Conservation (phyloP, 2,888 invertebrate genomes). For the Eupithecia exiguata region DNA sequence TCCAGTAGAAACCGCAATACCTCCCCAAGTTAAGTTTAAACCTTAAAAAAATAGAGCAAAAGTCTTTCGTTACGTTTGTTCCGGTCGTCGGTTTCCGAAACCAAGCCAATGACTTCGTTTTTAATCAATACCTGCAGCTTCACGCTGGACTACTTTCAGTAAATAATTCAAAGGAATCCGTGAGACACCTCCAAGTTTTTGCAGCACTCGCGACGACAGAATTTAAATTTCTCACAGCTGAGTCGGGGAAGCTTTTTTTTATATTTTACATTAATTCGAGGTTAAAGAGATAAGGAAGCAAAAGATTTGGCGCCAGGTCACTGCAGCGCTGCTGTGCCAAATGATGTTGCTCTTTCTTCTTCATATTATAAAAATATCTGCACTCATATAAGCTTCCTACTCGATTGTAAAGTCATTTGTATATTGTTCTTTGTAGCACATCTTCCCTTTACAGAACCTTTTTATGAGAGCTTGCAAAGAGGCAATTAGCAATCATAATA, state of each 20-base stretch:
- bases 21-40: background rate
- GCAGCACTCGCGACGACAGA: constrained; percentile 30
- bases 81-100: background rate
- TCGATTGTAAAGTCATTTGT: background rate
- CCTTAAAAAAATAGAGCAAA: background rate
- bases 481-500: constrained; percentile 18
- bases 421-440: background rate
- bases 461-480: constrained; percentile 6
- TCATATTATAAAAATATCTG: background rate
- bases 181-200: constrained; percentile 42
- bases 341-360: background rate
- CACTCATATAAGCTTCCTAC: background rate
- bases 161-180: constrained; percentile 48
- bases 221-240: constrained; percentile 58
- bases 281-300: constrained; percentile 20
- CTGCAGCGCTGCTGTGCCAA: background rate
- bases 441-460: background rate
- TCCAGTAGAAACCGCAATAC: background rate
- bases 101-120: background rate
- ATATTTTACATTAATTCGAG: constrained; percentile 50
- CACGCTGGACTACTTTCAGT: constrained; percentile 22
- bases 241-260: constrained; percentile 54
- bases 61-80: background rate
- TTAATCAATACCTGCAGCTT: constrained; percentile 8
- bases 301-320: constrained; percentile 14